Evolutionary conservation across 2,888 invertebrate genomes (phyloP), one percentile per base, ranked within the genome.

Genomic region (Spilarctia lutea): DNA sequence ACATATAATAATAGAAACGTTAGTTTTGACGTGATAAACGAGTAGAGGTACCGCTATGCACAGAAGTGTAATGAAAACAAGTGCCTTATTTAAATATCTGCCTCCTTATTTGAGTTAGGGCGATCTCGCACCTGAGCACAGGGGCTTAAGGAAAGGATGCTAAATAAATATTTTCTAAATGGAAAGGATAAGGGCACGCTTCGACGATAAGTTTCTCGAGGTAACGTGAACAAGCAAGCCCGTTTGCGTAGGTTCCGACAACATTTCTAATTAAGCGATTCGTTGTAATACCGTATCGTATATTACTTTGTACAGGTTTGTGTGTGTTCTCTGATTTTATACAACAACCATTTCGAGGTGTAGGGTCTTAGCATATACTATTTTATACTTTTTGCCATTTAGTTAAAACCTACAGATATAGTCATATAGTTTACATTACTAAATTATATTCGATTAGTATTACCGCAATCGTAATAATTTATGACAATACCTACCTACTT

Each of bases 91-190:
- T 93, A 93, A 94, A 93, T 92, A 93, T 92, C 88, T 89, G 87
- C 89, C 89, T 82, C 90, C 89, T 89, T 94, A 91, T 94, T 94
- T 94, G 94, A 93, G 94, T 94, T 94, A 91, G 91, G 91, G 90
- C 90, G 91, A 91, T 90, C 91, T 90, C 91, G 91, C 94, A 94
- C 94, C 94, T 94, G 94, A 86, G 92, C 90, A 82, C 89, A 85
- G 90, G 89, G 89, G 93, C 94, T 94, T 94, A 93, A 91, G 93
- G 92, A 92, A 93, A 93, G 94, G 94, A 92, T 92, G 93, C 91
- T 94, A 92, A 94, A 94, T 93, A 94, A 94, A 94, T 94, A 94
- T 94, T 94, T 93, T 91, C 93, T 89, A 90, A 94, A 94, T 92
- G 92, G 91, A 91, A 93, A 88, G 93, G 93, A 93, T 93, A 91